phyloP scores from a whole-genome alignment of 2,888 invertebrate species.

The Sipha maydis region DNA sequence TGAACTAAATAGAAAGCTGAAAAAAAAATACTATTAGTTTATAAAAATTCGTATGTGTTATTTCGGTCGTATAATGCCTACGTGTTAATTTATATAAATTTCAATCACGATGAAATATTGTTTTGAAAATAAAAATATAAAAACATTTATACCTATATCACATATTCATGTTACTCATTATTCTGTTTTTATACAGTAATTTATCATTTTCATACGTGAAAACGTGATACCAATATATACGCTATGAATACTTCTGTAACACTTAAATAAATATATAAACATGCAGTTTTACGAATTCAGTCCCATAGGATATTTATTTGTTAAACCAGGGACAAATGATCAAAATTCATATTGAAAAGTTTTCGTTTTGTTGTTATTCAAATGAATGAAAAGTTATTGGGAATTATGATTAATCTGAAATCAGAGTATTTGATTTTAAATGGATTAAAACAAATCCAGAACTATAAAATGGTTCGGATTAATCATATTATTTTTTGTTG shows the following conservation, averaged over 20 bases:
- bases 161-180: constrained; percentile 20
- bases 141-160: neutral
- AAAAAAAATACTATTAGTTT: neutral
- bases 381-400: neutral
- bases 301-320: neutral
- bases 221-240: constrained; percentile 3
- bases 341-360: constrained; percentile 1
- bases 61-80: neutral
- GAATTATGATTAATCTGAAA: neutral
- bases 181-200: neutral
- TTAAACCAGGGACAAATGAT: constrained; percentile 4
- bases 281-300: neutral
- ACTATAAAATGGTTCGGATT: neutral
- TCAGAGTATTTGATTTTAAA: neutral
- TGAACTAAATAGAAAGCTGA: neutral
- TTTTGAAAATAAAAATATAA: constrained; percentile 19
- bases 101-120: neutral
- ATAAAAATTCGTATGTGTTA: neutral
- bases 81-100: neutral
- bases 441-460: neutral
- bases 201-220: neutral
- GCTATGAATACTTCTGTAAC: neutral
- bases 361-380: neutral
- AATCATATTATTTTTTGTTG: neutral
- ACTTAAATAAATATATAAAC: neutral